These are phyloP conservation scores for Cydia amplana DNA, from an alignment of 1,140 invertebrate species.

Conservation along the genomic window DNA sequence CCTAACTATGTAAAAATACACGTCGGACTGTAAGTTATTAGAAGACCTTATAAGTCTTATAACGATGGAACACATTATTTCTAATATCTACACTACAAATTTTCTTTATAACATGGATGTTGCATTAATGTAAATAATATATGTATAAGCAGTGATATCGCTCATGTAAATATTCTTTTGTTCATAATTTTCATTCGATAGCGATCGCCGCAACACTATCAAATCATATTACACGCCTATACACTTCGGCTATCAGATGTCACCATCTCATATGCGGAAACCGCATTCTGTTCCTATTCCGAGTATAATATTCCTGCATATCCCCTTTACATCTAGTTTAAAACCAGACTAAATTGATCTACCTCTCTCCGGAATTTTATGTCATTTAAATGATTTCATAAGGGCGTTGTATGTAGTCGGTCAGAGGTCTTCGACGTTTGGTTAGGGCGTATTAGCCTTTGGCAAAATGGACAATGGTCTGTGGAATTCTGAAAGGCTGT, in stretches of 20 bases:
- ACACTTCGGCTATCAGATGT: conserved; percentile 58
- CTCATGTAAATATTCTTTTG: too few species aligned
- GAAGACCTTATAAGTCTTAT: too few species aligned
- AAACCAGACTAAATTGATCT: conserved; percentile 59
- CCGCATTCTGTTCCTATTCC: conserved; percentile 68
- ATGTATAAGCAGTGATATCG: too few species aligned
- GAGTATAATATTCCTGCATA: conserved; percentile 65
- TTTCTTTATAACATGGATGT: too few species aligned
- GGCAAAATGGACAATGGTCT: conserved; percentile 69
- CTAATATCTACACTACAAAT: too few species aligned
- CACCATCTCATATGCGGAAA: conserved; percentile 67
- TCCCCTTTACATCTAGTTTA: conserved; percentile 69
- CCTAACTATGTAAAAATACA: too few species aligned
- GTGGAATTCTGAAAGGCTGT: conserved; percentile 50
- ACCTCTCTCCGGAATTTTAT: conserved; percentile 27
- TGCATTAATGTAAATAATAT: too few species aligned
- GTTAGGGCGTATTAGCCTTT: conserved; percentile 52
- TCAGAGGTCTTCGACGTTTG: conserved; percentile 36
- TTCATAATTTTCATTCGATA: neutral
- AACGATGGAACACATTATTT: too few species aligned
- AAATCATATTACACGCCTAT: conserved; percentile 42
- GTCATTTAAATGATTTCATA: neutral
- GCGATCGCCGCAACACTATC: conserved; percentile 34
- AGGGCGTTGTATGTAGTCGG: neutral
- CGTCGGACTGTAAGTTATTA: too few species aligned